Conservation (phyloP, 2,113 vertebrate species). For the Dicentrarchus labrax region DNA sequence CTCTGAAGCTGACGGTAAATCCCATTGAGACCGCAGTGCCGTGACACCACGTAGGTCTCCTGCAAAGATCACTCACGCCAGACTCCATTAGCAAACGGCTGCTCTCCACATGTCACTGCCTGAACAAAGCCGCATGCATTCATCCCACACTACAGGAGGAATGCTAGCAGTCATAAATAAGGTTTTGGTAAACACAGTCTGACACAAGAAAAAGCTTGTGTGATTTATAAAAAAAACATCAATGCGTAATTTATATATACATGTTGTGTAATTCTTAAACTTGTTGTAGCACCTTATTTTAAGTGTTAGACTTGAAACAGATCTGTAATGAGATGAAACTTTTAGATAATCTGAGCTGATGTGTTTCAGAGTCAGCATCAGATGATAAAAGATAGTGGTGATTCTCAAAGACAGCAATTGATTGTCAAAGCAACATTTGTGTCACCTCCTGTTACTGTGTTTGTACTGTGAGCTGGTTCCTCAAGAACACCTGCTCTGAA, state of each 20-base stretch:
- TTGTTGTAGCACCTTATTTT: background rate
- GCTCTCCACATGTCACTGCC: constrained; percentile 57
- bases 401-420: constrained; percentile 27
- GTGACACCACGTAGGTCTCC: constrained; percentile 52
- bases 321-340: constrained; percentile 13
- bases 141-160: constrained; percentile 43
- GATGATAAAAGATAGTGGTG: constrained; percentile 33
- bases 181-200: constrained; percentile 63
- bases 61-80: constrained; percentile 72
- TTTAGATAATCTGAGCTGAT: constrained; percentile 24
- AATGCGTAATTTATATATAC: background rate
- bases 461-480: background rate
- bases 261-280: constrained; percentile 18
- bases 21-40: constrained; percentile 54
- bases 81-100: constrained; percentile 73
- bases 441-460: constrained; percentile 15
- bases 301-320: constrained; percentile 9
- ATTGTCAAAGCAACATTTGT: constrained; percentile 32
- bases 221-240: constrained; percentile 24
- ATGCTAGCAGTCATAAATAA: constrained; percentile 72
- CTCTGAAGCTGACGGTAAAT: constrained; percentile 56
- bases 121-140: constrained; percentile 62
- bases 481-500: background rate
- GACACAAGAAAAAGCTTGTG: constrained; percentile 47
- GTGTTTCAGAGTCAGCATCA: background rate